These are phyloP conservation scores for Microtus richardsoni DNA, from an alignment of 2,113 vertebrate genomes.

Conservation along the genomic window DNA sequence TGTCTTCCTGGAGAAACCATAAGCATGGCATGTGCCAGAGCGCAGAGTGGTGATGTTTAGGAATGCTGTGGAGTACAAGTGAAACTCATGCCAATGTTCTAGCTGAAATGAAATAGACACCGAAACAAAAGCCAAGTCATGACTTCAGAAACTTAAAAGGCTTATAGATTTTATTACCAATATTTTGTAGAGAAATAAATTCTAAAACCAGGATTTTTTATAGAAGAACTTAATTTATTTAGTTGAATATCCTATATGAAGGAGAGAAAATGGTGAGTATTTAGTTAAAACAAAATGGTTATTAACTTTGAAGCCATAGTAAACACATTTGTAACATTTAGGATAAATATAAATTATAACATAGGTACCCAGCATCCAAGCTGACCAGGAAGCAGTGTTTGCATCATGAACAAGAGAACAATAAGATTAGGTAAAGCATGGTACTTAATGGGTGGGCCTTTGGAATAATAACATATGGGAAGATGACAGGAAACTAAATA, in stretches of 20 bases:
- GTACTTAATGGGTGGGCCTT: background rate
- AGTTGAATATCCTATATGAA: background rate
- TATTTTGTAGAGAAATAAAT: background rate
- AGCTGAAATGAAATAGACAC: background rate
- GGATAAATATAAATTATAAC: background rate
- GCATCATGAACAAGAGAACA: background rate
- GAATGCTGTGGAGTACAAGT: background rate
- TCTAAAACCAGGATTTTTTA: background rate
- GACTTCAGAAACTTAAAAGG: background rate
- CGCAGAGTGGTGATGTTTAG: background rate
- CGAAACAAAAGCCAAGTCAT: background rate
- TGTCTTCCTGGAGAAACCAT: background rate
- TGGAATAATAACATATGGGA: slow-evolving; percentile 5
- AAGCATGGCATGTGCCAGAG: background rate
- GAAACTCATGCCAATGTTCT: background rate
- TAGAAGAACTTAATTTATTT: background rate
- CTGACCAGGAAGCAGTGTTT: background rate
- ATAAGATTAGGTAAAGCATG: background rate
- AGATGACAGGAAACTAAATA: background rate
- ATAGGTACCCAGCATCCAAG: background rate
- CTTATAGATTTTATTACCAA: background rate
- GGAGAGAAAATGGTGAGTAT: background rate
- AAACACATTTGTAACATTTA: background rate
- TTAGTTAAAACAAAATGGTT: background rate
- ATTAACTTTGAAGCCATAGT: background rate